phyloP scores from a whole-genome alignment of 1,140 invertebrate genomes.

The Trachymyrmex septentrionalis region DNA sequence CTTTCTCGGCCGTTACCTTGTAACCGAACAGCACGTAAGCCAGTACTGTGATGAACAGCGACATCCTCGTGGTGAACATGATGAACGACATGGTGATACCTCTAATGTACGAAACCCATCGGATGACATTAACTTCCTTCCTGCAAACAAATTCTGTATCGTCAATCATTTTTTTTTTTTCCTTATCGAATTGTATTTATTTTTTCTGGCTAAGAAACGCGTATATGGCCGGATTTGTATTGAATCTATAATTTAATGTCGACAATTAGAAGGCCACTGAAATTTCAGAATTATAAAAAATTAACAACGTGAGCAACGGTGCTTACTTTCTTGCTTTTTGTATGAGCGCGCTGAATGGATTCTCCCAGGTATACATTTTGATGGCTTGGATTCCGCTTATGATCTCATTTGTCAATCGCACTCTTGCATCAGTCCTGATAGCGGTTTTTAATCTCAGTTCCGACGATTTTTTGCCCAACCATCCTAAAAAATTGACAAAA shows the following conservation, averaged over 20 bases:
- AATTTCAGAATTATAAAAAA: background rate
- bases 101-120: conserved; percentile 89
- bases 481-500: conserved; percentile 86
- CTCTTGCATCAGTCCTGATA: conserved; percentile 92
- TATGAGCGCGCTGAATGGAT: conserved; percentile 92
- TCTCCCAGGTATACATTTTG: conserved; percentile 82
- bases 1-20: conserved; percentile 90
- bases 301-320: too few species aligned
- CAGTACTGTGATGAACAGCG: conserved; percentile 93
- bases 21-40: conserved; percentile 90
- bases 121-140: conserved; percentile 90
- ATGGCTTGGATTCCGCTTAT: conserved; percentile 86
- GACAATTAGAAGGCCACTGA: background rate
- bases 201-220: background rate
- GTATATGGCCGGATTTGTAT: background rate
- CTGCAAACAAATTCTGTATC: conserved; percentile 78
- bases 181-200: background rate
- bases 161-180: background rate
- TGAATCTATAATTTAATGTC: background rate
- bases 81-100: conserved; percentile 90
- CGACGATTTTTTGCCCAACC: conserved; percentile 82
- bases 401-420: conserved; percentile 94
- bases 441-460: conserved; percentile 89
- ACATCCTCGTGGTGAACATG: conserved; percentile 91
- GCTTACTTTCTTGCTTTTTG: conserved; percentile 85